Evolutionary conservation across 2,797 vertebrate species (phyloP).

Genomic region (Enoplosus armatus): DNA sequence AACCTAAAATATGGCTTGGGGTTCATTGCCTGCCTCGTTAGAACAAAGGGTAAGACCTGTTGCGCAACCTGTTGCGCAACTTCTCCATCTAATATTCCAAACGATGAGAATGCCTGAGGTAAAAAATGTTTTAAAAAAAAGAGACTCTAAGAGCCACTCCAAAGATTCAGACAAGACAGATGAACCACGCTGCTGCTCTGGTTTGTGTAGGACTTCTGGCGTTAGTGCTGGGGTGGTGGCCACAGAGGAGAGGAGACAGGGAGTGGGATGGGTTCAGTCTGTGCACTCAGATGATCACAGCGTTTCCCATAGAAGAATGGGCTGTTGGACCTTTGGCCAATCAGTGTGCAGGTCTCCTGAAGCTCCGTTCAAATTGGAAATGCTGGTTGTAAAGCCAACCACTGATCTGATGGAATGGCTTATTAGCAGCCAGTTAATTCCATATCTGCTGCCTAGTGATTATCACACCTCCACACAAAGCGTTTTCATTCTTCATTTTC

Average conservation of each 20-base stretch:
- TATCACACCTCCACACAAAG: constrained; percentile 62
- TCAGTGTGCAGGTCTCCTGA: constrained; percentile 52
- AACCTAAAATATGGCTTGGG: not conserved
- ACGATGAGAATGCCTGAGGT: not conserved
- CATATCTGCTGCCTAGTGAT: constrained; percentile 66
- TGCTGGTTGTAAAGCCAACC: constrained; percentile 55
- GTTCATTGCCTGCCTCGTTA: not conserved
- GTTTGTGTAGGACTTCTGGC: constrained; percentile 25
- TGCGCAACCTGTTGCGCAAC: constrained; percentile 88
- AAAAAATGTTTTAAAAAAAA: no score
- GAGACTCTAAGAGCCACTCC: not conserved
- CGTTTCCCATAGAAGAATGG: constrained; percentile 35
- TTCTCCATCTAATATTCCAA: not conserved
- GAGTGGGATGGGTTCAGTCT: constrained; percentile 53
- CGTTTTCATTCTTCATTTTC: constrained; percentile 47
- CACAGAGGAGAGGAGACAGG: constrained; percentile 22
- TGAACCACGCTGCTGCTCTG: constrained; percentile 25
- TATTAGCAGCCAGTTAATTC: constrained; percentile 66
- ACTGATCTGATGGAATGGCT: constrained; percentile 58
- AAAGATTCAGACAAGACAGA: not conserved
- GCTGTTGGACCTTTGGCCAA: constrained; percentile 63
- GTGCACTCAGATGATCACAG: constrained; percentile 34
- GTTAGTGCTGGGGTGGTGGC: constrained; percentile 66
- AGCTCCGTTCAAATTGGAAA: constrained; percentile 69
- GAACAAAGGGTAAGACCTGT: constrained; percentile 79